Base-by-base conservation (phyloP, 2,797 vertebrate species). In the Fringilla coelebs region DNA sequence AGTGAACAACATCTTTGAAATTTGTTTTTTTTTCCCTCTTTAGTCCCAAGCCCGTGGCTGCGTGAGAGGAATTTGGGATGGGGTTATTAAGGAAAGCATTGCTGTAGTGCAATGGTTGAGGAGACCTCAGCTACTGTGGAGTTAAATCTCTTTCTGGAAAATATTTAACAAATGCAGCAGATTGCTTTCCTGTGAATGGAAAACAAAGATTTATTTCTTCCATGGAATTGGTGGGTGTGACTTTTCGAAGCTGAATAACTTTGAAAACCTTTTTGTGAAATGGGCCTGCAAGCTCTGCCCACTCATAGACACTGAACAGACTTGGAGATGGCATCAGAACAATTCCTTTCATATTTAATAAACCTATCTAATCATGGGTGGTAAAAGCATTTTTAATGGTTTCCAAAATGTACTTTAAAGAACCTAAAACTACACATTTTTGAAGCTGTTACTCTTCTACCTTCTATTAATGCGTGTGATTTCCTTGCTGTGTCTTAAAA, bases 101-200 rank as follows among this genome's bases (percentile, higher is more conserved):
- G 32, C 21, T 87, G 89, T 55, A 54, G 24, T 57, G 52, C 26
- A 74, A 14, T 38, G 62, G 28, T 38, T 88, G 70, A 91, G 38
- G 41, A 81, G 36, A 76, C 17, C 32, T 65, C 82, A 73, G 75
- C 21, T 45, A 45, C n/a, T 70, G 51, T 60, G 66, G 73, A 46
- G 75, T 81, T 88, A 63, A 70, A 81, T 84, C 52, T 66, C 48
- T 78, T 83, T 66, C 66, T 84, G 87, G 52, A 93, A 85, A 95
- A 84, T 31, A 84, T 61, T 73, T 90, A 52, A 86, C 28, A 90
- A 95, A 77, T n/a, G 20, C 36, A 94, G 54, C 55, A 63, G 29
- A 82, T 63, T 49, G 16, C 19, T 74, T 84, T 66, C 67, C 77
- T 70, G 22, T 29, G 24, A 88, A 45, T 4, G 9, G 62, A 72